Conservation (phyloP, 2,113 vertebrate species). For the Callipepla californica region DNA sequence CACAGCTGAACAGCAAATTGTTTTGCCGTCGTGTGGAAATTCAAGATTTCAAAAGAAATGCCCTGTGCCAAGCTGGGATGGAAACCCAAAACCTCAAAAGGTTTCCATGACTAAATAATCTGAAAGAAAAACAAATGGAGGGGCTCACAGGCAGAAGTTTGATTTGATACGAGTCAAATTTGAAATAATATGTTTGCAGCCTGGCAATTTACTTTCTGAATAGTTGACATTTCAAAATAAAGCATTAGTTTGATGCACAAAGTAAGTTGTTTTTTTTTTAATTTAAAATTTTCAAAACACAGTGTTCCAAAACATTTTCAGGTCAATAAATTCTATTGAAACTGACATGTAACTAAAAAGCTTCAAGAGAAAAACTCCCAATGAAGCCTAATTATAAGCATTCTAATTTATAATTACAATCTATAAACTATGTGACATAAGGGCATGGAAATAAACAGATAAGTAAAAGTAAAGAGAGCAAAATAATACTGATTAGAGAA, state of each 20-base stretch:
- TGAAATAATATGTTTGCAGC: slow-evolving; percentile 34
- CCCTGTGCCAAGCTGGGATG: not conserved
- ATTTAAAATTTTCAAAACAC: slow-evolving; percentile 22
- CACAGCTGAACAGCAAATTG: not conserved
- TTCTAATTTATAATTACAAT: not conserved
- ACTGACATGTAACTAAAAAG: not conserved
- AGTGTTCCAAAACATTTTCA: not conserved
- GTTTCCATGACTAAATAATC: slow-evolving; percentile 39
- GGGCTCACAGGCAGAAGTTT: slow-evolving; percentile 40
- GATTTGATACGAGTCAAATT: slow-evolving; percentile 52
- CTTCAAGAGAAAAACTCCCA: slow-evolving; percentile 3
- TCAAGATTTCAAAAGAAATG: slow-evolving; percentile 38
- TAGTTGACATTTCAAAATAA: slow-evolving; percentile 42
- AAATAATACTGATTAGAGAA: slow-evolving; percentile 1
- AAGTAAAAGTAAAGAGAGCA: not conserved
- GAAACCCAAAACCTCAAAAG: slow-evolving; percentile 52
- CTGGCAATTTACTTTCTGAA: slow-evolving; percentile 49
- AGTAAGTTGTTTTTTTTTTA: not conserved
- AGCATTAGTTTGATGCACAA: slow-evolving; percentile 1
- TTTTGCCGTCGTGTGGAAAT: slow-evolving; percentile 24
- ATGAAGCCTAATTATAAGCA: not conserved
- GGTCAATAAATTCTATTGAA: slow-evolving; percentile 45
- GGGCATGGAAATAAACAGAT: not conserved
- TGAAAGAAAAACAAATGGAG: slow-evolving; percentile 47
- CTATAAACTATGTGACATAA: not conserved